phyloP scores from a whole-genome alignment of 2,797 vertebrate genomes.

The Hapalemur alaotrensis region DNA sequence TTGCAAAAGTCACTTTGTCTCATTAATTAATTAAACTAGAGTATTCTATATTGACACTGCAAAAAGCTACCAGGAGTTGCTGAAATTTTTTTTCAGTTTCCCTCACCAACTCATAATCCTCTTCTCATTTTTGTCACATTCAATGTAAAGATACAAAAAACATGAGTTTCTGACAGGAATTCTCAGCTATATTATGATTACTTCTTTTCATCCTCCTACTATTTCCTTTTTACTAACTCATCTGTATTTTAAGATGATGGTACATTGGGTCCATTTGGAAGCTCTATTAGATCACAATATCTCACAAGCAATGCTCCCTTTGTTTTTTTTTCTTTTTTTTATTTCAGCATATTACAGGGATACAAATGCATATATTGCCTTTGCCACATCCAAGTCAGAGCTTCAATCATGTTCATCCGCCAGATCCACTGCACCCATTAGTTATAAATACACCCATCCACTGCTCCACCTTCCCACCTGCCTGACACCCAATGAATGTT shows the following conservation, averaged over 20 bases:
- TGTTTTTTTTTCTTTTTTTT: background rate
- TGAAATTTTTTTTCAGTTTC: background rate
- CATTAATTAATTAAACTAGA: background rate
- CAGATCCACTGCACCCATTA: no score
- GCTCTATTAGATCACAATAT: background rate
- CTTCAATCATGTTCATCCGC: no score
- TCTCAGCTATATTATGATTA: background rate
- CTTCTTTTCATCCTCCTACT: background rate
- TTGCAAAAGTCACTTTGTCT: background rate
- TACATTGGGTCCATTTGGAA: background rate
- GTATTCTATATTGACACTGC: background rate
- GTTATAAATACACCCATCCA: no score
- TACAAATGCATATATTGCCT: no score
- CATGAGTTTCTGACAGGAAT: background rate
- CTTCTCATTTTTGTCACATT: background rate
- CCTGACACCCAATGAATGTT: no score
- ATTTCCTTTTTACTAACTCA: background rate
- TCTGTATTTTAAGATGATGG: background rate
- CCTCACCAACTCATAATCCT: background rate
- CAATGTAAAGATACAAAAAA: background rate
- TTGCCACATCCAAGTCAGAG: no score
- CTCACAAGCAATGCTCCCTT: background rate
- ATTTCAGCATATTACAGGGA: no score
- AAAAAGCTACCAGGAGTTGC: background rate
- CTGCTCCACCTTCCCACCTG: no score